Evolutionary conservation across 1,140 invertebrate species (phyloP), one percentile per base, ranked within the genome.

Genomic region (Drosophila repleta): DNA sequence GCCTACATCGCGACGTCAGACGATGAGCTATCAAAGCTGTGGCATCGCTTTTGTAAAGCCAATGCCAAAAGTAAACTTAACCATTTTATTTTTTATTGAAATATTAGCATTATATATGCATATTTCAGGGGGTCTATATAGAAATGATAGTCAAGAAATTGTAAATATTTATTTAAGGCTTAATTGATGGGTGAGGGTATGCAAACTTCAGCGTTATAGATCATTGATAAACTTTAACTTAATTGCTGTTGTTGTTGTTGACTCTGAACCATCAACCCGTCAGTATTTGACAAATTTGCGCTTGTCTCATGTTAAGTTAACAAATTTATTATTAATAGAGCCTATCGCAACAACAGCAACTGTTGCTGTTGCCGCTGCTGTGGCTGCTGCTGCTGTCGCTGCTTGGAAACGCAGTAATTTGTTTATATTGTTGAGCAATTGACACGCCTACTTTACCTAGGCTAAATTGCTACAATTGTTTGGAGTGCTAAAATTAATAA

Each of bases 351-450:
- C 56, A 52, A 60, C 26, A 11, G 18, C 32, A 37, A 26, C 69
- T 58, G 64, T 53, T 39, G 63, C 39, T n/a, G 69, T 29, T 39
- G 69, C 35, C 32, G 26, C 69, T 58, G 64, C 46, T 32, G 63
- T 26, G 10, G 69, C 35, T 39, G 26, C 21, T 64, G 15, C 5
- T 60, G 63, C 56, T 62, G 51, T 17, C 35, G 78, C 18, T 51
- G 21, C 20, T 48, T 24, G 24, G 46, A 24, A 37, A 48, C 65
- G 48, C 45, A 56, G 78, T 79, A 82, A 82, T 82, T 82, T 82
- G 79, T 83, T 82, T 83, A 74, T 82, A 82, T 83, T 85, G 82
- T 85, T 81, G 60, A 67, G 69, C 75, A 85, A 87, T 85, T 87
- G 83, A 82, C 82, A 85, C 82, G 82, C 77, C 82, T 85, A 82